Evolutionary conservation across 2,888 invertebrate genomes (phyloP), one percentile per base, ranked within the genome.

Genomic region (Empis livida): DNA sequence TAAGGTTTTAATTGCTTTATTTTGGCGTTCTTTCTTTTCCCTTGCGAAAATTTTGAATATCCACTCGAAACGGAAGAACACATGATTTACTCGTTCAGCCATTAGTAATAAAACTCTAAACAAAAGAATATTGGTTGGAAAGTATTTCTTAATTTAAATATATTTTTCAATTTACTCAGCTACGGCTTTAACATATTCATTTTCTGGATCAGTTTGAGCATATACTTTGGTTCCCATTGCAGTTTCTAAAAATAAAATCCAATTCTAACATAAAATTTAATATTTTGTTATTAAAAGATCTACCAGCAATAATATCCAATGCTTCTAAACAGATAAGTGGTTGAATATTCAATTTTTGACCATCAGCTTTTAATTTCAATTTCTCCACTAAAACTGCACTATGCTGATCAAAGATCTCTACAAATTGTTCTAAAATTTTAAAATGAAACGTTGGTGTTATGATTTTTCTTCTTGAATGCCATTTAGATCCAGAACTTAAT

Each of bases 361-460:
- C 8, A 39, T 62, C 61, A 55, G 63, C 49, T 54, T 61, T 56
- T 73, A 74, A 6, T 71, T 62, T 5, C 39, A 86, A 59, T 51
- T 77, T 75, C 0, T 76, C 62, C 0, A 76, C 60, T 51, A 86
- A 67, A 16, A 78, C 68, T 23, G 68, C 65, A 5, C 77, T 71
- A 52, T 82, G 80, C 50, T 76, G 75, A 57, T 84, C 77, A 59
- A 86, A 84, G 0, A 82, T 75, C 3, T 78, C 78, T 9, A 83
- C 64, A 61, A 84, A 87, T 54, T 82, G 76, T 57, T 84, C 80
- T 40, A 87, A 65, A 47, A 87, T 84, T 57, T 80, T 79, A 61
- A 85, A 86, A 62, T 88, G 87, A 62, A 87, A 88, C 0, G 86
- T 77, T 3, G 86, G 85, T 1, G 86, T 85, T 45, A 87, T 66